Evolutionary conservation across 2,797 vertebrate genomes (phyloP), one percentile per base, ranked within the genome.

Genomic region (Erethizon dorsatum): DNA sequence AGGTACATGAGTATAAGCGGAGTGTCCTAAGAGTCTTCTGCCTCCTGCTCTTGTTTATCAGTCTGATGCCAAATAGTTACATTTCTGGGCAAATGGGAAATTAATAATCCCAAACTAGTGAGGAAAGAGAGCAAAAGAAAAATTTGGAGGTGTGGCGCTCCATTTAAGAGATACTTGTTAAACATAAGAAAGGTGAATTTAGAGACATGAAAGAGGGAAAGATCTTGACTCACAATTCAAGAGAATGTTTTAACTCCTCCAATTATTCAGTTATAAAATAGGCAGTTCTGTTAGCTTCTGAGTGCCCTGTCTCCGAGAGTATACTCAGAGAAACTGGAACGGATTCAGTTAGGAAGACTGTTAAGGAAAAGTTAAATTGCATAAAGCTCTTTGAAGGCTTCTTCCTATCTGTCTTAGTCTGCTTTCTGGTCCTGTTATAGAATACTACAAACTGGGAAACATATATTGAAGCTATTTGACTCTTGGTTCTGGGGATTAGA

Each of bases 21-120:
- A 84, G 11, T 7, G 37, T 50, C 78, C 56, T 54, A 3, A 63
- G 37, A 57, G 5, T 47, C 33, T 45, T 59, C 37, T 59, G 47
- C 12, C 18, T 87, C 69, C 24, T 88, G n/a, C 2, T 90, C 10
- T 65, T 67, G 26, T 31, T 82, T 47, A 80, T 37, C 6, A 50
- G 7, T 12, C 56, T 69, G 45, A 61, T 94, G 52, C 15, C 73
- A 83, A 41, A 63, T 52, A 31, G 31, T 88, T 91, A 90, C n/a
- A 47, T 88, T 95, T 83, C 90, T 78, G 31, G 61, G 47, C 52
- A 91, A 84, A 20, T 26, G 22, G 15, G 17, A 89, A 96, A 91
- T 78, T 13, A 90, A 65, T 65, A 91, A 83, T 57, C 31, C n/a
- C 54, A 78, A 80, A 83, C 5, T 41, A 88, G 63, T 92, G 31